A percentile compares a stretch with the other conserved stretches of the same genome.
These are phyloP conservation scores for Plemyria rubiginata DNA, from an alignment of 2,888 invertebrate species.

Conservation along the genomic window DNA sequence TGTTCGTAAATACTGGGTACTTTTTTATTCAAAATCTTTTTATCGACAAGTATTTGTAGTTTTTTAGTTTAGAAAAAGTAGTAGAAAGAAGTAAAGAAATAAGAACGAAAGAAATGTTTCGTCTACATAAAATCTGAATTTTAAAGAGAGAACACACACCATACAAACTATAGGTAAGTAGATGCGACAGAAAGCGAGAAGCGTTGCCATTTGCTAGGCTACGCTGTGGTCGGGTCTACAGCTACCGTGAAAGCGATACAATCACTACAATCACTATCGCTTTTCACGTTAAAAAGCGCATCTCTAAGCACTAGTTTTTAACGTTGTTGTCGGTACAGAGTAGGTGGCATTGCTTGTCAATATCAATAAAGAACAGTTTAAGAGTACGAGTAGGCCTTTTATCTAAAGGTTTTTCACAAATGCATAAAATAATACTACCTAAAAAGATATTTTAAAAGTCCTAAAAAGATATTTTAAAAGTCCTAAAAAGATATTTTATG, in stretches of 20 bases:
- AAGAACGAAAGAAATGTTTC: too few relatives aligned
- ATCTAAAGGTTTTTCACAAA: too few relatives aligned
- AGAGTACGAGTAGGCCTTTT: too few relatives aligned
- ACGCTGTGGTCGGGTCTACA: conserved; percentile 34
- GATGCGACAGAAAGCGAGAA: conserved; percentile 52
- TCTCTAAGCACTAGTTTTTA: background rate
- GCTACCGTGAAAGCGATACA: conserved; percentile 38
- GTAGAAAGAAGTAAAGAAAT: too few relatives aligned
- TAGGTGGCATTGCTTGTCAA: too few relatives aligned
- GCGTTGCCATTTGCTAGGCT: conserved; percentile 46
- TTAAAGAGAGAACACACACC: background rate
- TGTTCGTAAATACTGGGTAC: background rate
- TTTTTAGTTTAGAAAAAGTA: too few relatives aligned
- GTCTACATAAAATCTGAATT: background rate
- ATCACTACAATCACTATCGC: too few relatives aligned
- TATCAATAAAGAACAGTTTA: too few relatives aligned
- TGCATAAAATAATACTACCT: too few relatives aligned
- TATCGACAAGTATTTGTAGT: background rate
- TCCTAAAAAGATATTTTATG: too few relatives aligned
- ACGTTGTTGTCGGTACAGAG: background rate
- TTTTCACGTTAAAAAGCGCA: background rate
- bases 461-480: too few relatives aligned
- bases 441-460: too few relatives aligned
- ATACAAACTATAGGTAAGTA: background rate
- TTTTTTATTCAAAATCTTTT: background rate